Conservation (phyloP, 2,888 invertebrate genomes). For the Cosmopolites sordidus region DNA sequence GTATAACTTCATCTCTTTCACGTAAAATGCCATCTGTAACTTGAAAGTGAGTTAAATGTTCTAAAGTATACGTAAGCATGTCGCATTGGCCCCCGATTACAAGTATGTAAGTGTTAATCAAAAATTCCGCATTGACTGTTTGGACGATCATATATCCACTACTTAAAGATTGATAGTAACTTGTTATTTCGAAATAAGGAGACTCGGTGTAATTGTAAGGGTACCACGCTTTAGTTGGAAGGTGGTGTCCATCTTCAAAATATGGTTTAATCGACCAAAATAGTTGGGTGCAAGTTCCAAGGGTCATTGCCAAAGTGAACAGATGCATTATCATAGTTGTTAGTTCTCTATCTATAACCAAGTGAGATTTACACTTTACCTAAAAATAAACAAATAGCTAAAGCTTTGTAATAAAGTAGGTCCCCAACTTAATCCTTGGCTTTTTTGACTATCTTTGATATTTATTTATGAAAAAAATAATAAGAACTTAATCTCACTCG, state of each 20-base stretch:
- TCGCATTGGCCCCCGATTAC: conserved; percentile 12
- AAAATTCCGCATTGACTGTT: conserved; percentile 15
- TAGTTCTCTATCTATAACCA: background rate
- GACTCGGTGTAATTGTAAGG: conserved; percentile 9
- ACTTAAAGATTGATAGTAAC: conserved; percentile 7
- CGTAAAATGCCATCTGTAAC: background rate
- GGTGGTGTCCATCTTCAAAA: conserved; percentile 2
- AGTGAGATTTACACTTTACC: background rate
- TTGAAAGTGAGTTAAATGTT: conserved; percentile 5
- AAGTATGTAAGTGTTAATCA: background rate
- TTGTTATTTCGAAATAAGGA: conserved; percentile 12
- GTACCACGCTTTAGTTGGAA: conserved; percentile 15
- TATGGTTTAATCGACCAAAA: conserved; percentile 11
- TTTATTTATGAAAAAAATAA: too few relatives aligned
- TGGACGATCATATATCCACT: conserved; percentile 10
- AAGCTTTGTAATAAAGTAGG: too few relatives aligned
- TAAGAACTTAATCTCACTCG: too few relatives aligned
- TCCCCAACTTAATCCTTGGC: too few relatives aligned
- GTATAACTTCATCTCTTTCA: background rate
- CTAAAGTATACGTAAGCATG: conserved; percentile 8
- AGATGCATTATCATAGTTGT: too few relatives aligned
- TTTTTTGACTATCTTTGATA: too few relatives aligned
- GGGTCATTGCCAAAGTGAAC: background rate
- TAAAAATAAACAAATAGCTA: background rate
- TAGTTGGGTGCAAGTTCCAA: conserved; percentile 10